Evolutionary conservation across 2,888 invertebrate species (phyloP), one percentile per base, ranked within the genome.

Genomic region (Lasioglossum morio): DNA sequence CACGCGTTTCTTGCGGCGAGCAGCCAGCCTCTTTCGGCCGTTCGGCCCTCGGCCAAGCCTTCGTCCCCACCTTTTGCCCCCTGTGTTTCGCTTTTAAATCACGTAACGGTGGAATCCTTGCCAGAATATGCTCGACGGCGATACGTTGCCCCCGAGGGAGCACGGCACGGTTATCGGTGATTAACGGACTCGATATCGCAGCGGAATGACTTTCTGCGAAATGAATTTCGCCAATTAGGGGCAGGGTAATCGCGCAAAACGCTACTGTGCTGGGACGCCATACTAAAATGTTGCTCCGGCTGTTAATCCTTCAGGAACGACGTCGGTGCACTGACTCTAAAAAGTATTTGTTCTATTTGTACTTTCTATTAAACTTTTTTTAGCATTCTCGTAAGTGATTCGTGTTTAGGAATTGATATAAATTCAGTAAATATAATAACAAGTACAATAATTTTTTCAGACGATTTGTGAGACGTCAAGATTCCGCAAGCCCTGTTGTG

Each of bases 41-140:
- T 40, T 77, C 84, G 85, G 82, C 79, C 70, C 34, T 3, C 79
- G 78, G 83, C 87, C 83, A 85, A 85, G 30, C 78, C 70, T 72
- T 53, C 66, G 46, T 63, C 27, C 23, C 30, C 48, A 74, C 57
- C 70, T 30, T 76, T 30, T 74, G 69, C 57, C n/a, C 69, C 73
- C 57, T 40, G 63, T 84, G 78, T 77, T 77, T 78, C 81, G 77
- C 76, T 82, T 74, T 72, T 88, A 85, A 88, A 87, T 88, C 88
- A 82, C 85, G 82, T 82, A 85, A 77, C 77, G 30, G 72, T 30
- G 74, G 81, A 81, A 78, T 75, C 75, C 66, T 83, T 83, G 87
- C 80, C 83, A 87, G 77, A 53, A 77, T 63, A 75, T 80, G 60
- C 75, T 73, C 53, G n/a, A 43, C 57, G 57, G 27, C 76, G 85